phyloP scores from a whole-genome alignment of 2,797 vertebrate genomes.

The Gymnodraco acuticeps region DNA sequence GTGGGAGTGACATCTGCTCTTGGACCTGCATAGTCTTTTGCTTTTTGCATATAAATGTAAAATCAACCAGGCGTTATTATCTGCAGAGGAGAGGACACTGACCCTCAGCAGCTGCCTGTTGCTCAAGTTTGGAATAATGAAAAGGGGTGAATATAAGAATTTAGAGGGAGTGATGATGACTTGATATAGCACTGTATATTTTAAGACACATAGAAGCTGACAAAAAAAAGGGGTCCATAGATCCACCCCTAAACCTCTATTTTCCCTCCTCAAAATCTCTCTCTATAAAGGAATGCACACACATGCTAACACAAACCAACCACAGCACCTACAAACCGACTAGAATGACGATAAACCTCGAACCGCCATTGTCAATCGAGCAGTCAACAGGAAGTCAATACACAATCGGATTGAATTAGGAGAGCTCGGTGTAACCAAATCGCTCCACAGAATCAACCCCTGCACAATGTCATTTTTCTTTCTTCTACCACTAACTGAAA shows the following conservation, averaged over 20 bases:
- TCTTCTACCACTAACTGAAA: background rate
- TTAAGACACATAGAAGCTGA: too few relatives aligned
- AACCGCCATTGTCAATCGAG: conserved; percentile 49
- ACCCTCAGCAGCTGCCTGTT: conserved; percentile 28
- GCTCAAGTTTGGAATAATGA: background rate
- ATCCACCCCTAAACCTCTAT: conserved; percentile 24
- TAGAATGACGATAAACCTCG: conserved; percentile 43
- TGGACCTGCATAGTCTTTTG: conserved; percentile 31
- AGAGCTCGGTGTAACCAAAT: conserved; percentile 32
- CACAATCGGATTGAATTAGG: conserved; percentile 60
- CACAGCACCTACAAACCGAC: conserved; percentile 13
- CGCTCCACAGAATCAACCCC: conserved; percentile 30
- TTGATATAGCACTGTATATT: too few relatives aligned
- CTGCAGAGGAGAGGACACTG: conserved; percentile 38
- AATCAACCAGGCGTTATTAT: conserved; percentile 55
- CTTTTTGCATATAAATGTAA: conserved; percentile 60
- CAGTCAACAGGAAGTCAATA: conserved; percentile 56
- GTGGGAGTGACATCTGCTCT: conserved; percentile 2
- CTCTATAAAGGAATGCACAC: conserved; percentile 4
- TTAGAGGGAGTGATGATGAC: background rate
- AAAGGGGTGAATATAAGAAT: too few relatives aligned
- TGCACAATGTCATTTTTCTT: background rate
- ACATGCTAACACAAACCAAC: conserved; percentile 1
- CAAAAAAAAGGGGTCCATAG: background rate
- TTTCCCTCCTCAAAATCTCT: background rate